Evolutionary conservation across 2,797 vertebrate species (phyloP).

Genomic region (Manis javanica): DNA sequence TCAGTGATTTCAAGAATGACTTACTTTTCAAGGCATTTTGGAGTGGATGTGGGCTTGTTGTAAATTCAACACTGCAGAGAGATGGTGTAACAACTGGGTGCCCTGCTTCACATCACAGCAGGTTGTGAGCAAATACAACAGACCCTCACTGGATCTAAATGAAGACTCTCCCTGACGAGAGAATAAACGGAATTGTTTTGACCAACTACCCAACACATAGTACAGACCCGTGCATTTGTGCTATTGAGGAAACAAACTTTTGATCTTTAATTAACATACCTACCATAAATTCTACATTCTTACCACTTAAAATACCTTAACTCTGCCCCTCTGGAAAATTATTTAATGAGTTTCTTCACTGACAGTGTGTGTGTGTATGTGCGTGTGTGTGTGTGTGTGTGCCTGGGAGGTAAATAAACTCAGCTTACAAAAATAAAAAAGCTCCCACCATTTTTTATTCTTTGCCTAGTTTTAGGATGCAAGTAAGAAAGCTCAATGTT

Average conservation of each 20-base stretch:
- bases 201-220: not conserved
- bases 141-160: not conserved
- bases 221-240: not conserved
- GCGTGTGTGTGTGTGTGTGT: accelerated
- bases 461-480: not conserved
- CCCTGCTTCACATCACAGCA: not conserved
- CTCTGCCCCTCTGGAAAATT: not conserved
- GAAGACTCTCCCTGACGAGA: not conserved
- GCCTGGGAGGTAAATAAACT: not conserved
- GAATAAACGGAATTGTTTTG: not conserved
- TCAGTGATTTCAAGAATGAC: too few species aligned
- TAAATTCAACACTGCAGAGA: not conserved
- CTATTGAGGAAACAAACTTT: not conserved
- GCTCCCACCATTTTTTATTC: not conserved
- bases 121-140: not conserved
- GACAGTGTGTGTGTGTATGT: not conserved
- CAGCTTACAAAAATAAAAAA: not conserved
- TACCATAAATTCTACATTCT: not conserved
- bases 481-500: not conserved
- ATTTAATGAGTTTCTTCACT: not conserved
- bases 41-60: not conserved
- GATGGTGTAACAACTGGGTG: not conserved
- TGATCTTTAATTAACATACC: not conserved
- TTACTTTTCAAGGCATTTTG: too few species aligned
- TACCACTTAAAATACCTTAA: not conserved